Evolutionary conservation across 2,888 invertebrate species (phyloP), one percentile per base, ranked within the genome.

Genomic region (Pediacus dermestoides): DNA sequence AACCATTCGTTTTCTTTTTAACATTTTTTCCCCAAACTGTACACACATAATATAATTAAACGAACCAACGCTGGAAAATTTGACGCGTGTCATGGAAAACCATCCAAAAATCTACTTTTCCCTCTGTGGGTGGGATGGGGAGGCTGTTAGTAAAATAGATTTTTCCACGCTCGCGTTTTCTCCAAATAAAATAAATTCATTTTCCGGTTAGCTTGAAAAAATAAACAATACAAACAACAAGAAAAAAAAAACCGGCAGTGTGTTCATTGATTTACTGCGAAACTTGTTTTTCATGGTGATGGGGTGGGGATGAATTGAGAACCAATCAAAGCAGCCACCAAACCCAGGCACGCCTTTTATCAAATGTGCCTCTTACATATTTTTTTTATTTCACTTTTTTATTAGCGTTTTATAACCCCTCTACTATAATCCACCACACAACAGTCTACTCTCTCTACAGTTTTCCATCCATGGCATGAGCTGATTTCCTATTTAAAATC

Each of bases 381-480:
- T n/a, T n/a, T n/a, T 59, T 61, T 60, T 60, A 58, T 61, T 58
- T 58, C n/a, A n/a, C 58, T 52, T 58, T 61, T 60, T 60, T 60
- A 59, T 60, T 52, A 46, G 52, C 30, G 50, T 52, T 56, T 55
- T 56, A 55, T 53, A 38, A 44, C 41, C 48, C 50, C 48, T 48
- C 49, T 42, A 46, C 49, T 44, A 42, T 44, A 47, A 44, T 46
- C 35, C 31, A 38, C 39, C 15, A 26, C 8, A 26, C n/a, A n/a
- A n/a, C n/a, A n/a, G n/a, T n/a, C n/a, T n/a, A n/a, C n/a, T n/a
- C n/a, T n/a, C n/a, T n/a, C n/a, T n/a, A n/a, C n/a, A n/a, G n/a
- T n/a, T n/a, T n/a, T n/a, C n/a, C n/a, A n/a, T n/a, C n/a, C n/a
- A n/a, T n/a, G n/a, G n/a, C n/a, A n/a, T n/a, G n/a, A n/a, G n/a